phyloP scores from a whole-genome alignment of 2,888 invertebrate species.

The Thalpophila matura region DNA sequence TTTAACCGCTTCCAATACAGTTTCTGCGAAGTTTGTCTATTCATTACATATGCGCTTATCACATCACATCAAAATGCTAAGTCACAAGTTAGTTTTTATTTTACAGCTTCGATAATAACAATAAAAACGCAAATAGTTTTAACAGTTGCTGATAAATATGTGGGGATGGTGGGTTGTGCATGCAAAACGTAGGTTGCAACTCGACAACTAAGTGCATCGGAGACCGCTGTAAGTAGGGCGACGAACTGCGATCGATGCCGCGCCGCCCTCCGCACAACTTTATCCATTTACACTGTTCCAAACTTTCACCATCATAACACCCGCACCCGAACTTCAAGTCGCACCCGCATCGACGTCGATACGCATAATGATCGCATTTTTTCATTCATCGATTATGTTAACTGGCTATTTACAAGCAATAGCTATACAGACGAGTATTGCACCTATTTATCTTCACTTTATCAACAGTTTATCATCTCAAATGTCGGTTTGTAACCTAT shows the following conservation, averaged over 20 bases:
- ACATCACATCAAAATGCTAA: background rate
- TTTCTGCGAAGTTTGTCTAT: background rate
- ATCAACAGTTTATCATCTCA: slow-evolving; percentile 4
- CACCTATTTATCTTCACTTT: background rate
- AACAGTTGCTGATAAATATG: slow-evolving; percentile 51
- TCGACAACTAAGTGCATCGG: slow-evolving; percentile 84
- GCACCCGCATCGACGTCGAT: slow-evolving; percentile 52
- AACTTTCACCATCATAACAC: slow-evolving; percentile 87
- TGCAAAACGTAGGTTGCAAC: slow-evolving; percentile 80
- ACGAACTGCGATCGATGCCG: slow-evolving; percentile 90
- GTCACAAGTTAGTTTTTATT: slow-evolving; percentile 9
- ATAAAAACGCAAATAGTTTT: slow-evolving; percentile 52
- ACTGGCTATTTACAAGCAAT: slow-evolving; percentile 10
- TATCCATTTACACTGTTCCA: slow-evolving; percentile 87
- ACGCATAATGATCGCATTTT: slow-evolving; percentile 51
- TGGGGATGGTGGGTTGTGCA: slow-evolving; percentile 49
- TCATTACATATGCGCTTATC: background rate
- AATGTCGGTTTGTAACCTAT: slow-evolving; percentile 7
- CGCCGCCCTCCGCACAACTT: slow-evolving; percentile 86
- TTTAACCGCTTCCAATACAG: background rate
- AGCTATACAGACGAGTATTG: background rate
- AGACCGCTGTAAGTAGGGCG: slow-evolving; percentile 88
- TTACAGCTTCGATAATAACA: slow-evolving; percentile 19
- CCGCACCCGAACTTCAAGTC: slow-evolving; percentile 64
- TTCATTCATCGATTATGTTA: slow-evolving; percentile 39